Base-by-base conservation (phyloP, 2,113 vertebrate species). In the Panthera leo region DNA sequence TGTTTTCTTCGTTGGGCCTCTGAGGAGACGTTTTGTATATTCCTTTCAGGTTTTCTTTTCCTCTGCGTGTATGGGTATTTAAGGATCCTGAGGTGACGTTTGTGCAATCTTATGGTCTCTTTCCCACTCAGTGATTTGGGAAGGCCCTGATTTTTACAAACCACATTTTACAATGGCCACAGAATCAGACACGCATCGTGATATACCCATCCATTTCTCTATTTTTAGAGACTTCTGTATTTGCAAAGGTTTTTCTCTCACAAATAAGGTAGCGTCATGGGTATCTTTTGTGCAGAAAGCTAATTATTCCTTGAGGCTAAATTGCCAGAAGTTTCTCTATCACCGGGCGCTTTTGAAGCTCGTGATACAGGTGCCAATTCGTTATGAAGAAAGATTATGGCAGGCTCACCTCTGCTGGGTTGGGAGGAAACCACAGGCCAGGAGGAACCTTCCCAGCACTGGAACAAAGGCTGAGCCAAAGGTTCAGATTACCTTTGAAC, bases 361-460 rank as follows among this genome's bases (percentile, higher is more conserved):
- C 36, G 45, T 21, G 34, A 76, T 82, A 42, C 7, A 25, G 11
- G 29, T n/a, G 51, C 29, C 53, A 61, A 23, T 39, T 65, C 51
- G 42, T 55, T 18, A n/a, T 9, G 2, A 21, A 75, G 83, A 5
- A 42, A 55, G 48, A 27, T 31, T 25, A 34, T 1, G 48, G 51
- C 23, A 39, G n/a, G n/a, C 18, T 36, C 16, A 39, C 55, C 15
- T 73, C 36, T 16, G 42, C 1, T 7, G 19, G 21, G 55, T 51
- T 70, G 10, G 25, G 19, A 5, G 36, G 6, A 29, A 67, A 42
- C 12, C 55, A 63, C 3, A 5, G 9, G 23, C 5, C 55, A 48
- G 71, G 7, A 9, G 15, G 2, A 4, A 4, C 11, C 29, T 21
- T 7, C 13, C 39, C 61, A n/a, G 29, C 1, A 3, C 3, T 11